Evolutionary conservation across 23 tunicate genomes (phyloP).

Genomic region (Aplidium turbinatum): DNA sequence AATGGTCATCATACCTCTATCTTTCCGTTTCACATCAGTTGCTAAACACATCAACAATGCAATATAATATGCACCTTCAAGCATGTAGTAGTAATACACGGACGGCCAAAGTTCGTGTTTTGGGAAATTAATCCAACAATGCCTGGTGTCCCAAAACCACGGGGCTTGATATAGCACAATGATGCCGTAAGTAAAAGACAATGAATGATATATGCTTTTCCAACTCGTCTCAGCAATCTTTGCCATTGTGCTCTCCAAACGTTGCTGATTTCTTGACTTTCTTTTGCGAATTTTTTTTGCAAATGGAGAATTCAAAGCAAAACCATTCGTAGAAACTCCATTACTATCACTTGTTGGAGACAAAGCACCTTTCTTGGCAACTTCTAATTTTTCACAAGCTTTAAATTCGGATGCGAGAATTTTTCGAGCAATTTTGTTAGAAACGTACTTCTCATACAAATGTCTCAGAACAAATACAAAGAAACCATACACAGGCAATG

Average conservation of each 20-base stretch:
- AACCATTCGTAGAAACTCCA: background rate
- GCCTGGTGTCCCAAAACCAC: constrained; percentile 37
- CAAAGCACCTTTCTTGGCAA: background rate
- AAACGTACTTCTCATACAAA: constrained; percentile 19
- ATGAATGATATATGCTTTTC: constrained; percentile 36
- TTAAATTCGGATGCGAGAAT: background rate
- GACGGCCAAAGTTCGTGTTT: constrained; percentile 26
- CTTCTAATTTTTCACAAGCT: background rate
- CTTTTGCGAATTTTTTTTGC: background rate
- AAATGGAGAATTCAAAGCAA: background rate
- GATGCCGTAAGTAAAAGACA: constrained; percentile 18
- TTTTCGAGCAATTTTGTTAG: background rate
- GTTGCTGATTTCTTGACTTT: background rate
- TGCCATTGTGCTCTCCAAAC: background rate
- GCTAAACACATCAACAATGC: constrained; percentile 11
- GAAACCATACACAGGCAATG: constrained; percentile 32
- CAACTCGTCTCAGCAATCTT: constrained; percentile 41
- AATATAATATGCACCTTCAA: constrained; percentile 47
- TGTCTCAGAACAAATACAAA: constrained; percentile 16
- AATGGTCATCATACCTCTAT: constrained; percentile 6
- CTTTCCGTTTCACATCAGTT: constrained; percentile 42
- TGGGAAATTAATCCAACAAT: constrained; percentile 29
- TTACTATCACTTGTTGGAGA: background rate
- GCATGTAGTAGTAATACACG: constrained; percentile 20
- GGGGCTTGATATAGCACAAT: constrained; percentile 16